A percentile compares a stretch with the other conserved stretches of the same genome.
Evolutionary conservation across 2,113 vertebrate genomes (phyloP).

Genomic region (Epinephelus cyanopodus): DNA sequence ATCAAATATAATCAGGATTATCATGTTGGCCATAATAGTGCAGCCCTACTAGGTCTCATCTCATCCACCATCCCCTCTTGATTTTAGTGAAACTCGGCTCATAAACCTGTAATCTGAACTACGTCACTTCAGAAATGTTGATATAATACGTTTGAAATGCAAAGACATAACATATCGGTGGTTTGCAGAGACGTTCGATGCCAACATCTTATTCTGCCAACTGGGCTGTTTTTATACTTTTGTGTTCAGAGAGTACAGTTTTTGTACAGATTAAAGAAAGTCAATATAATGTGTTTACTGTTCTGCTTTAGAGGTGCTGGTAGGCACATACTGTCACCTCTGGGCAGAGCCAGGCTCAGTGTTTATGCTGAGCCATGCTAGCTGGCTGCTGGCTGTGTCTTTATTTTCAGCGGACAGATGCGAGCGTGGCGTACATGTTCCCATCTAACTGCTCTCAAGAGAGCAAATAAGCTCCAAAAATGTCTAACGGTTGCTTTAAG

Average conservation of each 20-base stretch:
- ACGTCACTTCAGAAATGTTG: too few species aligned
- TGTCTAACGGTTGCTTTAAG: neutral
- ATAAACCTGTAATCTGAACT: too few species aligned
- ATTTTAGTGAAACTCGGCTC: too few species aligned
- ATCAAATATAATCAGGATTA: too few species aligned
- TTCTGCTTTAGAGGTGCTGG: neutral
- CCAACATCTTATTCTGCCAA: too few species aligned
- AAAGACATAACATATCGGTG: too few species aligned
- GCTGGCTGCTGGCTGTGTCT: neutral
- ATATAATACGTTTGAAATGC: too few species aligned
- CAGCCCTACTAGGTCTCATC: too few species aligned
- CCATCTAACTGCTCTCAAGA: neutral
- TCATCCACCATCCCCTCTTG: too few species aligned
- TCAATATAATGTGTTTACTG: neutral
- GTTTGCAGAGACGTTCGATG: too few species aligned
- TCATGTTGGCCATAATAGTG: too few species aligned
- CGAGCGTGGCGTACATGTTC: neutral
- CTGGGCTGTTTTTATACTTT: neutral
- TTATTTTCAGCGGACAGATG: neutral
- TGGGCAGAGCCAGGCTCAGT: neutral
- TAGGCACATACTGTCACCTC: neutral
- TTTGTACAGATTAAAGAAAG: neutral
- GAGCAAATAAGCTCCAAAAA: neutral
- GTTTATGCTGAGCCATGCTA: neutral
- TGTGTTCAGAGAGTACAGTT: too few species aligned